Conservation (phyloP, 2,888 invertebrate species). For the Slavum lentiscoides region DNA sequence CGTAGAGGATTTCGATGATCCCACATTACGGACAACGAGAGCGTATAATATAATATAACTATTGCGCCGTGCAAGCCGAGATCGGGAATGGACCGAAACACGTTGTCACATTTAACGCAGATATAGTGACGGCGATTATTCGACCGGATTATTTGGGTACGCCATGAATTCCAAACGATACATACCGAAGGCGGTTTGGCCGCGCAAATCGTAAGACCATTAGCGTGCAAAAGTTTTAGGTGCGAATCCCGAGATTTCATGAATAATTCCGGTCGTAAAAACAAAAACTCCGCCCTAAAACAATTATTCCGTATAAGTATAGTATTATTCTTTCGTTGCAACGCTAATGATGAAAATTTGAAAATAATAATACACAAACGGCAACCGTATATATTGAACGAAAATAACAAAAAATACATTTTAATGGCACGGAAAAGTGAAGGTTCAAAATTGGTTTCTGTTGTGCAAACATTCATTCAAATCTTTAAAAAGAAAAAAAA, state of each 20-base stretch:
- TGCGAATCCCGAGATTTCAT: neutral
- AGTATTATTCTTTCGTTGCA: too few relatives aligned
- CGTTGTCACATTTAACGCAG: constrained; percentile 35
- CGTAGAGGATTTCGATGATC: constrained; percentile 43
- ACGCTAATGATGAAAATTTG: too few relatives aligned
- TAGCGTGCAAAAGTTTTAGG: constrained; percentile 3
- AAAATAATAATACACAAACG: too few relatives aligned
- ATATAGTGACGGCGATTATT: constrained; percentile 44
- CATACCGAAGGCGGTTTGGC: neutral
- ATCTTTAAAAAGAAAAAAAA: too few relatives aligned
- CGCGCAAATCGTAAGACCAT: neutral
- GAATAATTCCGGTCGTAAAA: neutral
- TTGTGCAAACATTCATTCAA: too few relatives aligned
- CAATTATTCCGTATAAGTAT: too few relatives aligned
- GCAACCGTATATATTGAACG: too few relatives aligned
- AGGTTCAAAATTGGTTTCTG: too few relatives aligned
- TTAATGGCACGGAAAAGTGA: too few relatives aligned
- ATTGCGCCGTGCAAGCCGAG: constrained; percentile 9
- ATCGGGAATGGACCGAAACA: constrained; percentile 30
- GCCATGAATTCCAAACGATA: constrained; percentile 24
- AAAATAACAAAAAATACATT: too few relatives aligned
- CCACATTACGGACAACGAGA: constrained; percentile 20
- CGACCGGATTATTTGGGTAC: constrained; percentile 29
- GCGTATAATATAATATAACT: constrained; percentile 2
- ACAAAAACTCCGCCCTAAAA: too few relatives aligned